Evolutionary conservation across 2,888 invertebrate genomes (phyloP), one percentile per base, ranked within the genome.

Genomic region (Syritta pipiens): DNA sequence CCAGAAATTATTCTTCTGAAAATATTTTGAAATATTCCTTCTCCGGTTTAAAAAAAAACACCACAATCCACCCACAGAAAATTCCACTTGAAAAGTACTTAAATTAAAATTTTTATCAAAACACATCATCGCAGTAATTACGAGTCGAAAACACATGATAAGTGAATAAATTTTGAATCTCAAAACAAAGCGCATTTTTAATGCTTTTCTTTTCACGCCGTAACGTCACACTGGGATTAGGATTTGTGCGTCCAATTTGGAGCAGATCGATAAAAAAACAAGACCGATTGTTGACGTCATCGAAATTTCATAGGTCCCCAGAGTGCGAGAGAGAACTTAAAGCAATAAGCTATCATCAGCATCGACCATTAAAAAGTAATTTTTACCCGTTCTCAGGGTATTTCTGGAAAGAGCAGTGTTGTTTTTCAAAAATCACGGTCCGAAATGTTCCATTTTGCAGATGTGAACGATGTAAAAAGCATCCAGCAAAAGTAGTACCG

Each of bases 41-140:
- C 6, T 9, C 6, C 12, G 7, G n/a, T n/a, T n/a, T n/a, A 20
- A 26, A 51, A 42, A 44, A 20, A 48, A 48, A 48, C 4, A n/a
- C n/a, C n/a, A n/a, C n/a, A n/a, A n/a, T n/a, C n/a, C n/a, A n/a
- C 26, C 4, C 32, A 44, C 7, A 22, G 4, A 4, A 40, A 46
- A 62, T 48, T 30, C 69, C 57, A 76, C 30, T 59, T 59, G 71
- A 65, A 65, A 4, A 51, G 76, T 77, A 71, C 76, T 71, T 77
- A 65, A 77, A 71, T 65, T 77, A 42, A 53, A 59, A 59, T 59
- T 76, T 63, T 65, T 71, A 77, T 77, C 71, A 77, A 71, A 77
- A 77, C 76, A 77, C 71, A 71, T 63, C 65, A 65, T 59, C 46
- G 20, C 35, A 24, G 57, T 57, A 65, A 77, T 77, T 71, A 65